Percentiles rank a stretch among this genome's conserved stretches.
phyloP scores from a whole-genome alignment of 2,113 vertebrate genomes.

The Burhinus bistriatus region DNA sequence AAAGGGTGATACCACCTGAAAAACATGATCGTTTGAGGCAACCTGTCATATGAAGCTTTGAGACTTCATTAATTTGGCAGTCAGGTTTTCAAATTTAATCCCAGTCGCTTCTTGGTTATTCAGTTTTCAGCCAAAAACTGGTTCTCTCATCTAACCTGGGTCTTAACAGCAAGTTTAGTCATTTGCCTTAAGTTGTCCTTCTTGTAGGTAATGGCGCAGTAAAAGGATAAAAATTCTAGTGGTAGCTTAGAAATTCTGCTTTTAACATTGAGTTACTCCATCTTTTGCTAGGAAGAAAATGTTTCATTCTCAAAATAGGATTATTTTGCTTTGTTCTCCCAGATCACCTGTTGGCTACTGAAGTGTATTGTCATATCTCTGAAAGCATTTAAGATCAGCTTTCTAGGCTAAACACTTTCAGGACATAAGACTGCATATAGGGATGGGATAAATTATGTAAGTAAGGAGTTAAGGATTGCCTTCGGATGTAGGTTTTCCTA shows the following conservation, averaged over 20 bases:
- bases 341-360: not conserved
- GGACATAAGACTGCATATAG: not conserved
- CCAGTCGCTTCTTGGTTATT: accelerated
- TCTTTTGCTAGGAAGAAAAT: not conserved
- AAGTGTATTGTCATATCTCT: not conserved
- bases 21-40: not conserved
- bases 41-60: not conserved
- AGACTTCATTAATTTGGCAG: not conserved
- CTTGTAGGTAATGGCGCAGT: not conserved
- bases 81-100: not conserved
- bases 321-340: not conserved
- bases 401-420: not conserved
- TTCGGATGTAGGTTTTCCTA: not conserved
- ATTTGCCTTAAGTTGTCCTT: not conserved
- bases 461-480: not conserved
- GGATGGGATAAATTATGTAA: not conserved
- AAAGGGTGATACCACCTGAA: not conserved
- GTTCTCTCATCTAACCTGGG: not conserved
- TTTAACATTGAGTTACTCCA: not conserved
- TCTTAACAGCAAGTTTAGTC: not conserved
- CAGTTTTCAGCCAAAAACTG: not conserved
- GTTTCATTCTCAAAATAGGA: not conserved
- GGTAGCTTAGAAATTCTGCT: not conserved
- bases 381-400: not conserved
- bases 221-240: not conserved